phyloP scores from a whole-genome alignment of 2,888 invertebrate species.

The Ophioninae sp. region DNA sequence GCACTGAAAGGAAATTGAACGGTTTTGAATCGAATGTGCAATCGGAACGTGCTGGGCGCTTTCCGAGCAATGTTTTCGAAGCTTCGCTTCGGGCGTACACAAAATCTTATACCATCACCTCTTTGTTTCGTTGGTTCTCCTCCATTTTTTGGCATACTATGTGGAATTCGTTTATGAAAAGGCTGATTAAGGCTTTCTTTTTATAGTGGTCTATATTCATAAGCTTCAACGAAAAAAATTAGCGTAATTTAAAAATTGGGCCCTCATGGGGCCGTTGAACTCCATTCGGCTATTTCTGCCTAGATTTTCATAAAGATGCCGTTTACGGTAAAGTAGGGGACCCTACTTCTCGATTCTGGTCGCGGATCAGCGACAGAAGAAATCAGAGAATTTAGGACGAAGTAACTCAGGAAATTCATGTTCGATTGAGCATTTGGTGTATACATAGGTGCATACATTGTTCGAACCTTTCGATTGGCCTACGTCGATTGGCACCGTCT shows the following conservation, averaged over 20 bases:
- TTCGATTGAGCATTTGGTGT: conserved; percentile 8
- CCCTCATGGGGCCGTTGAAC: too few relatives aligned
- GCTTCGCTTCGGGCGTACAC: neutral
- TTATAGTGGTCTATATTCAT: too few relatives aligned
- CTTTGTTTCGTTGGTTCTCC: neutral
- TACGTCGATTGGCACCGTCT: neutral
- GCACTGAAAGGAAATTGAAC: conserved; percentile 55
- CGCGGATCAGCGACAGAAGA: neutral
- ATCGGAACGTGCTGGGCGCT: conserved; percentile 41
- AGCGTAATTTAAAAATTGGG: too few relatives aligned
- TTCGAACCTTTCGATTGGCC: neutral
- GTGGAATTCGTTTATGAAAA: too few relatives aligned
- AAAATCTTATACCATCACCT: neutral
- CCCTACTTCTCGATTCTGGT: neutral
- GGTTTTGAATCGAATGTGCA: conserved; percentile 55
- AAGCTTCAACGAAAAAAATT: too few relatives aligned
- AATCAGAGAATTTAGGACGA: neutral
- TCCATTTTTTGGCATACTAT: too few relatives aligned
- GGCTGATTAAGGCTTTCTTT: too few relatives aligned
- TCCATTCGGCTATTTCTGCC: too few relatives aligned
- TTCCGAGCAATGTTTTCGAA: neutral
- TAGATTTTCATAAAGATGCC: neutral
- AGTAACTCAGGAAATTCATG: neutral
- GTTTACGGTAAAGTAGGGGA: neutral
- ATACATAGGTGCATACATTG: neutral